Conservation (phyloP, 2,797 vertebrate genomes). For the Hyperoplus lanceolatus region DNA sequence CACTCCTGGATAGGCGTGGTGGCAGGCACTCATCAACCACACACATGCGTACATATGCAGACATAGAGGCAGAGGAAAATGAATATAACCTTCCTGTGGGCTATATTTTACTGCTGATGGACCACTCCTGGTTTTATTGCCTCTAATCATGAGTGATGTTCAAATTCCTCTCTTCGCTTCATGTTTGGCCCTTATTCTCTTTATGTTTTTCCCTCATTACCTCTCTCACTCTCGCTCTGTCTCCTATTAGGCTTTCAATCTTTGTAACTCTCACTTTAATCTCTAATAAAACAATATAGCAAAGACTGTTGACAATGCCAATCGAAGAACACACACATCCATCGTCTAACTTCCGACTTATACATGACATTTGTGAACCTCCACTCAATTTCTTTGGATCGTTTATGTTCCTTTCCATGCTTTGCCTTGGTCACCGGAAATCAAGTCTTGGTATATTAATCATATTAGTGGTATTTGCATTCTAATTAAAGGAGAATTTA, state of each 20-base stretch:
- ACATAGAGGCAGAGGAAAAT: conserved; percentile 45
- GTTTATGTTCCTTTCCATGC: conserved; percentile 61
- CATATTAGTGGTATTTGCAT: conserved; percentile 82
- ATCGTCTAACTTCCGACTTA: background rate
- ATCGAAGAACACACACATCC: conserved; percentile 19
- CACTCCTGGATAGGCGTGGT: background rate
- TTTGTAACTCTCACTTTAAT: conserved; percentile 49
- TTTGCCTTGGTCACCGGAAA: conserved; percentile 60
- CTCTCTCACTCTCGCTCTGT: background rate
- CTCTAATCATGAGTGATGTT: conserved; percentile 71
- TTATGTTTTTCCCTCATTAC: conserved; percentile 24
- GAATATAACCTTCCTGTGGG: conserved; percentile 58
- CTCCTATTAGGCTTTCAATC: conserved; percentile 15
- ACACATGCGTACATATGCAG: conserved; percentile 11
- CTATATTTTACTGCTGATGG: conserved; percentile 69
- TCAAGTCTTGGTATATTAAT: conserved; percentile 78
- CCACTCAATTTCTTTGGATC: conserved; percentile 53
- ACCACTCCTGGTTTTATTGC: conserved; percentile 69
- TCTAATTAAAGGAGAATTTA: conserved; percentile 83
- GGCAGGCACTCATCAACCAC: conserved; percentile 7
- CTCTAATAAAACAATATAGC: conserved; percentile 27
- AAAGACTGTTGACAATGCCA: conserved; percentile 25
- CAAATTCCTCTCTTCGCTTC: conserved; percentile 42
- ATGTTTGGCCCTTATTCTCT: conserved; percentile 44
- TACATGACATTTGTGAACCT: conserved; percentile 47